These are phyloP conservation scores for Caenorhabditis sulstoni DNA, from an alignment of 2,888 invertebrate species.

Conservation along the genomic window DNA sequence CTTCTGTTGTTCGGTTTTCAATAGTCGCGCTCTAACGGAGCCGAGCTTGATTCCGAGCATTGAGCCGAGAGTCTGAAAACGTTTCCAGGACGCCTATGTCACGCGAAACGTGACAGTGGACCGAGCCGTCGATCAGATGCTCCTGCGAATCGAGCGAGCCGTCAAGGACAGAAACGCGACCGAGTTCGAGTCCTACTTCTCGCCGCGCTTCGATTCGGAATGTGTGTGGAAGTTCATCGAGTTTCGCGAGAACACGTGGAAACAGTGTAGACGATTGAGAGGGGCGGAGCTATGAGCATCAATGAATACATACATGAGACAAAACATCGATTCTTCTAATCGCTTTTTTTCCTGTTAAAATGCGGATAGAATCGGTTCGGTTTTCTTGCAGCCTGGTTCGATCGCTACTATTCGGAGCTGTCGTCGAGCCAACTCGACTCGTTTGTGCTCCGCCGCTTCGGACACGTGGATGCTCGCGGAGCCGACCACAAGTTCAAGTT, in stretches of 20 bases:
- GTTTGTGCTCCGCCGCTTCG: slow-evolving; percentile 46
- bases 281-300: slow-evolving; percentile 7
- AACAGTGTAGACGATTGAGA: slow-evolving; percentile 6
- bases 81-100: slow-evolving; percentile 9
- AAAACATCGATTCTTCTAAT: too few species aligned
- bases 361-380: too few species aligned
- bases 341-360: not conserved
- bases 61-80: too few species aligned
- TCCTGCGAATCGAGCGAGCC: slow-evolving; percentile 21
- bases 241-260: slow-evolving; percentile 9
- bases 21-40: too few species aligned
- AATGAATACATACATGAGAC: too few species aligned
- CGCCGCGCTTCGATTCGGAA: slow-evolving; percentile 36
- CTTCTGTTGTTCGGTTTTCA: too few species aligned
- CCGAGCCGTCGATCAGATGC: slow-evolving; percentile 36
- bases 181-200: slow-evolving; percentile 28
- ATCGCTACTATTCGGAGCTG: slow-evolving; percentile 42
- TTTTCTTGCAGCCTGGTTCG: slow-evolving; percentile 38
- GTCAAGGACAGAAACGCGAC: slow-evolving; percentile 12
- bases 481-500: slow-evolving; percentile 43
- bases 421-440: not conserved
- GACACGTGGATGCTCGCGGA: slow-evolving; percentile 45
- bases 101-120: slow-evolving; percentile 30
- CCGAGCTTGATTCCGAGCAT: too few species aligned
- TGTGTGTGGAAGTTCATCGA: slow-evolving; percentile 46